Conservation (phyloP, 2,113 vertebrate genomes). For the Mastomys coucha region DNA sequence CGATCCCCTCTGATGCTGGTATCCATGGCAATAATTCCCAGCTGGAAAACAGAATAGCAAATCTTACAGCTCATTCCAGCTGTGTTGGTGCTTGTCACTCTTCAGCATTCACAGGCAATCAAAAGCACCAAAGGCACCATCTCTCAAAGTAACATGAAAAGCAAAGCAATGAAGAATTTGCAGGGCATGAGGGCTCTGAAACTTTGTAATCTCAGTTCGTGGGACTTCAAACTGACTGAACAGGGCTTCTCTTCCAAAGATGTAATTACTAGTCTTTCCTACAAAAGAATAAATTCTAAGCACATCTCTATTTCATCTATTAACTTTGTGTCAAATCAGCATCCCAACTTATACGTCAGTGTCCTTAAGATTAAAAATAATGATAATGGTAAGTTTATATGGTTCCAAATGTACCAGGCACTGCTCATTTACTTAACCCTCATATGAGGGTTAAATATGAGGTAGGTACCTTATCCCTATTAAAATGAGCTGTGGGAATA, state of each 20-base stretch:
- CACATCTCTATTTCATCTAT: neutral
- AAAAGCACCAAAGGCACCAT: conserved; percentile 69
- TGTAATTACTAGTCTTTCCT: neutral
- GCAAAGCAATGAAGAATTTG: conserved; percentile 22
- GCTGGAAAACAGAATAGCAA: conserved; percentile 66
- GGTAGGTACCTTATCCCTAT: neutral
- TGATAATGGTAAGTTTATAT: neutral
- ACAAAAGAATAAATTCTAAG: neutral
- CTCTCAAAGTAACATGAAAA: conserved; percentile 62
- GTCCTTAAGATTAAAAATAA: conserved; percentile 34
- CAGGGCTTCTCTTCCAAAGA: neutral
- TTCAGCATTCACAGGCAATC: conserved; percentile 61
- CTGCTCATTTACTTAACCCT: neutral
- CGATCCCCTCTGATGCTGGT: conserved; percentile 54
- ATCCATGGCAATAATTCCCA: conserved; percentile 64
- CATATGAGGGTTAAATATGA: neutral
- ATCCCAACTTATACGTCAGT: neutral
- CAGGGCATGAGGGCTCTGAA: neutral
- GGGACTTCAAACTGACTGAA: neutral
- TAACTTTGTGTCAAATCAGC: neutral
- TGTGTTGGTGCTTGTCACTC: conserved; percentile 70
- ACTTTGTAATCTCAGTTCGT: conserved; percentile 20
- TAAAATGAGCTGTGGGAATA: neutral
- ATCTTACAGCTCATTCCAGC: conserved; percentile 73
- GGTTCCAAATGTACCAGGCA: conserved; percentile 1